Base-by-base conservation (phyloP, 2,797 vertebrate species). In the Glossophaga mutica region DNA sequence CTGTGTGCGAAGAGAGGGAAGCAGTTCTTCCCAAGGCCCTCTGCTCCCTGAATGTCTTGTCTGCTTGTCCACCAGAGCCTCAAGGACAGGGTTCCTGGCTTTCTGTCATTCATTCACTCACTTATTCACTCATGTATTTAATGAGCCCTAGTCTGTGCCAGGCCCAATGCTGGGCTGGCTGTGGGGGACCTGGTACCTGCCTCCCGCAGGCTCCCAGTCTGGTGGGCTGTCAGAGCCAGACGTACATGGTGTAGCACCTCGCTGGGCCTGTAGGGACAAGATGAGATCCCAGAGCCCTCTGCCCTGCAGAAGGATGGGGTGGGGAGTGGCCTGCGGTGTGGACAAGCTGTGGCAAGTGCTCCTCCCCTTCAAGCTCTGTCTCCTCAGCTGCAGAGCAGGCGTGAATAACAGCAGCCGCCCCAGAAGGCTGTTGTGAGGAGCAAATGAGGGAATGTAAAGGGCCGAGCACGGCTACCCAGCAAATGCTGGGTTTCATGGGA, bases 191-290 rank as follows among this genome's bases (percentile, higher is more conserved):
- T 1, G 0, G 24, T 21, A 12, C 73, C 68, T 87, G 14, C 37
- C n/a, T 76, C 52, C 52, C 62, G 26, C 21, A 44, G 67, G 24
- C 39, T 74, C 44, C 42, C 10, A 0, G 19, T 57, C 55, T 59
- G 52, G 59, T 15, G 24, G 84, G 55, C 90, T 48, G 32, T 74
- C 87, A 73, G 39, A 95, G 52, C 24, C 79, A 81, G 83, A 37
- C 39, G 68, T 2, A 32, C 0, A 0, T 68, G 70, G 55, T 32
- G 62, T 34, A 42, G 16, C n/a, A 29, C 10, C 19, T 50, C 1
- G 1, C 39, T 11, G 73, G 87, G 34, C 74, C 62, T 71, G 18
- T 52, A 57, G 71, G 62, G 67, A 15, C 0, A n/a, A 86, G 29
- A 29, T 15, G 85, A 12, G 3, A 15, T 8, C 21, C 44, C 0